Evolutionary conservation across 2,888 invertebrate species (phyloP).

Genomic region (Podotricha telesiphe): DNA sequence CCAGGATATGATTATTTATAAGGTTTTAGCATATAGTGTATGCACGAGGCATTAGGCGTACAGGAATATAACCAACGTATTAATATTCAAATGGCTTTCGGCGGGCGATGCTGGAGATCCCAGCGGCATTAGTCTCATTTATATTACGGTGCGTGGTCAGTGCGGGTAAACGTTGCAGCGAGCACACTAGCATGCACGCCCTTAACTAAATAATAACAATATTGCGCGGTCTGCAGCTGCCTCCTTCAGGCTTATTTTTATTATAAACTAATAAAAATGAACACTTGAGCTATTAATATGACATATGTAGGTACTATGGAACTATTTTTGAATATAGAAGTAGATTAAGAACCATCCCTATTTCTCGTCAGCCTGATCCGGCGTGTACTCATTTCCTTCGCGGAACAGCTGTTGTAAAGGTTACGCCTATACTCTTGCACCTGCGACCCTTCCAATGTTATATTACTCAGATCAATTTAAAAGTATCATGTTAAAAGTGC

Average conservation of each 20-base stretch:
- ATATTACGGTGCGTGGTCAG: conserved; percentile 60
- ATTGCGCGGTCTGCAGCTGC: conserved; percentile 40
- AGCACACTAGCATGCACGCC: conserved; percentile 41
- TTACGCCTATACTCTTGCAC: conserved; percentile 76
- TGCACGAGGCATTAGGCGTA: conserved; percentile 61
- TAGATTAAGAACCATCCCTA: conserved; percentile 61
- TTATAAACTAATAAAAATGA: conserved; percentile 46
- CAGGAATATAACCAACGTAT: conserved; percentile 65
- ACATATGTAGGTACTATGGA: conserved; percentile 36
- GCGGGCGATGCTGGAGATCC: conserved; percentile 63
- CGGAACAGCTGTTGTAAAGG: conserved; percentile 78
- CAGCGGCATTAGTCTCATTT: conserved; percentile 68
- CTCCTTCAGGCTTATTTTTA: conserved; percentile 52
- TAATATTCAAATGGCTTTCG: conserved; percentile 77
- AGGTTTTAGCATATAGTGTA: conserved; percentile 65
- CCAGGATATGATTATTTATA: conserved; percentile 57
- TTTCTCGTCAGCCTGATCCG: conserved; percentile 59
- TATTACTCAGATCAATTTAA: conserved; percentile 61
- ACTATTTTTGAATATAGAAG: conserved; percentile 59
- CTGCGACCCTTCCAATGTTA: conserved; percentile 63
- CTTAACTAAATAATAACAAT: conserved; percentile 57
- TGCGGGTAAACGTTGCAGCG: conserved; percentile 48
- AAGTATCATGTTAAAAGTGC: conserved; percentile 74
- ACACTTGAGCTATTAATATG: conserved; percentile 36
- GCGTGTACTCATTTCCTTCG: conserved; percentile 64